phyloP scores from a whole-genome alignment of 1,140 invertebrate genomes.

The Sweltsa coloradensis region DNA sequence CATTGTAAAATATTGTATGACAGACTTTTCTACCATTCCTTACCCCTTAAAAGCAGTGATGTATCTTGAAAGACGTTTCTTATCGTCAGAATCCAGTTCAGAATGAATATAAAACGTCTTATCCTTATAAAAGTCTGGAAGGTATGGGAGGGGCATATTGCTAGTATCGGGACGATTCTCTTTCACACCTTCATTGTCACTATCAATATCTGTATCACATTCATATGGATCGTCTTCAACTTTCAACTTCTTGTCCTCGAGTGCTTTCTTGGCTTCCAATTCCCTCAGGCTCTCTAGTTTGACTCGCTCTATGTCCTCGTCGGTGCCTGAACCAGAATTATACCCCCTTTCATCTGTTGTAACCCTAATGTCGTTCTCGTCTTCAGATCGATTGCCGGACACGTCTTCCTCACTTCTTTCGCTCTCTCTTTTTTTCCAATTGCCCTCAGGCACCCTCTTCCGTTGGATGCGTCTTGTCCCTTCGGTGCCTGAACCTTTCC shows the following conservation, averaged over 20 bases:
- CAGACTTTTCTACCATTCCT: too few relatives aligned
- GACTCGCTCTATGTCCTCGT: background rate
- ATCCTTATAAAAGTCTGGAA: conserved; percentile 8
- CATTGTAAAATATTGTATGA: too few relatives aligned
- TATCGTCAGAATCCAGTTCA: conserved; percentile 6
- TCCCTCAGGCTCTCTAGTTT: background rate
- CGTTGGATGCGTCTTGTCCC: too few relatives aligned
- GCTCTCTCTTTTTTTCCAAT: too few relatives aligned
- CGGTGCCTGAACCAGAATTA: background rate
- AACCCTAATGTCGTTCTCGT: conserved; percentile 10
- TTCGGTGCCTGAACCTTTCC: too few relatives aligned
- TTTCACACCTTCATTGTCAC: background rate
- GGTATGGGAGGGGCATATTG: conserved; percentile 6
- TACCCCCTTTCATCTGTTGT: conserved; percentile 1
- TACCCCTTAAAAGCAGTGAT: conserved; percentile 14
- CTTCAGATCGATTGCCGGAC: too few relatives aligned
- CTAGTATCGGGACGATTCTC: background rate
- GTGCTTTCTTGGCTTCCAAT: background rate
- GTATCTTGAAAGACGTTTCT: conserved; percentile 6
- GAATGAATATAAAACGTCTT: conserved; percentile 10
- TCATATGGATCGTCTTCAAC: background rate
- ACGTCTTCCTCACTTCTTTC: too few relatives aligned
- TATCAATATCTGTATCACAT: conserved; percentile 4
- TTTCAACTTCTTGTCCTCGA: background rate
- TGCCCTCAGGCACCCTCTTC: too few relatives aligned